Evolutionary conservation across 2,888 invertebrate genomes (phyloP), one percentile per base, ranked within the genome.

Genomic region (Drosophila cognata): DNA sequence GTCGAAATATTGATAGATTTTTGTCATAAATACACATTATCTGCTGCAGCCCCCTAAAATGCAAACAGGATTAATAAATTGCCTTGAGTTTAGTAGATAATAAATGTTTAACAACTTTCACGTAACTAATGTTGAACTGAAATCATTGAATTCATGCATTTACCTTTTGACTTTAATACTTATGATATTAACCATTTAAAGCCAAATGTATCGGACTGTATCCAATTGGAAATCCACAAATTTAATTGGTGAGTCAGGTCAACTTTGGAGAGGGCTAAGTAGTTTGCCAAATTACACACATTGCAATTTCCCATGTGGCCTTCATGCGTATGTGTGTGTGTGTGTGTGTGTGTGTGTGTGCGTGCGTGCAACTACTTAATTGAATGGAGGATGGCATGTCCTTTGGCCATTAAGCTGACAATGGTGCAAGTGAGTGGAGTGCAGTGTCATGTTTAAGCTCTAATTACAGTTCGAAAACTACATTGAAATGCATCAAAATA

Each of bases 221-320:
- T 28, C 13, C 43, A 36, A 21, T 60, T 38, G 53, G n/a, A 6
- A 58, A 56, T 64, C 4, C 50, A 52, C 56, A 57, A 65, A 77
- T 51, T 41, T 21, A 59, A 51, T 70, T 55, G 61, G n/a, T 52
- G 51, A 57, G 29, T 51, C 43, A 55, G 36, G 31, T 50, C 53
- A 58, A 61, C 50, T 59, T 55, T 50, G 63, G 63, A 53, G 18
- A 43, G 63, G 33, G 7, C 57, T 58, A 67, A 60, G 74, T 88
- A 85, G 90, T 89, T 90, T 86, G 51, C 55, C 33, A 75, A 88
- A 83, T 90, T 71, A 71, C 63, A 80, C 53, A 38, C 53, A 81
- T 43, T 62, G 68, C 61, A 62, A 59, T 74, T 71, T 78, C 74
- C 64, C 80, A 61, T 58, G 80, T 70, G 41, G n/a, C 25, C 36